Evolutionary conservation across 2,888 invertebrate genomes (phyloP).

Genomic region (Diarsia rubi): DNA sequence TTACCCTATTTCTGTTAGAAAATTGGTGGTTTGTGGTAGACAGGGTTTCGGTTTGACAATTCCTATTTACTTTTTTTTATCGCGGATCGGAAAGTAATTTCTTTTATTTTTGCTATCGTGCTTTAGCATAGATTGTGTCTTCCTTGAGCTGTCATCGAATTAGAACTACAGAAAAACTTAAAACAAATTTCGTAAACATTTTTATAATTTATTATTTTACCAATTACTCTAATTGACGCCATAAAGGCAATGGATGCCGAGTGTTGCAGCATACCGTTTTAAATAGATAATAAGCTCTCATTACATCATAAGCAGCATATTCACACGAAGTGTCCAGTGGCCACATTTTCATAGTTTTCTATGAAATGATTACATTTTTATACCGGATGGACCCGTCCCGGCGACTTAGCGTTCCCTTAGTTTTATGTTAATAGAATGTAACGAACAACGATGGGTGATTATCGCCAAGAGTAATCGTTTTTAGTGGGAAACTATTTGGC

Average conservation of each 20-base stretch:
- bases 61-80: not conserved
- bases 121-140: not conserved
- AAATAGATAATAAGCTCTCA: slow-evolving; percentile 53
- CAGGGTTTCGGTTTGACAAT: not conserved
- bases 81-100: not conserved
- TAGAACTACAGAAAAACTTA: not conserved
- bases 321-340: slow-evolving; percentile 52
- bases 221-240: slow-evolving; percentile 52
- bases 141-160: slow-evolving; percentile 13
- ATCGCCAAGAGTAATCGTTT: slow-evolving; percentile 62
- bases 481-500: slow-evolving; percentile 65
- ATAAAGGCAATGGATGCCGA: slow-evolving; percentile 38
- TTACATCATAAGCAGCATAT: slow-evolving; percentile 59
- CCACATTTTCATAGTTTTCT: slow-evolving; percentile 62
- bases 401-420: slow-evolving; percentile 56
- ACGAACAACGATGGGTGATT: slow-evolving; percentile 64
- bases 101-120: not conserved
- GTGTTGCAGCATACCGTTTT: slow-evolving; percentile 34
- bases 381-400: slow-evolving; percentile 58
- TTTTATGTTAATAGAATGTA: slow-evolving; percentile 67
- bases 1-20: slow-evolving; percentile 10
- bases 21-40: slow-evolving; percentile 12
- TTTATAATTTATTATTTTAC: slow-evolving; percentile 22
- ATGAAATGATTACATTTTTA: slow-evolving; percentile 66
- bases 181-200: slow-evolving; percentile 12